Evolutionary conservation across 92 coral and sea anemone genomes (phyloP), one percentile per base, ranked within the genome.

Genomic region (Parazoanthus atlanticus): DNA sequence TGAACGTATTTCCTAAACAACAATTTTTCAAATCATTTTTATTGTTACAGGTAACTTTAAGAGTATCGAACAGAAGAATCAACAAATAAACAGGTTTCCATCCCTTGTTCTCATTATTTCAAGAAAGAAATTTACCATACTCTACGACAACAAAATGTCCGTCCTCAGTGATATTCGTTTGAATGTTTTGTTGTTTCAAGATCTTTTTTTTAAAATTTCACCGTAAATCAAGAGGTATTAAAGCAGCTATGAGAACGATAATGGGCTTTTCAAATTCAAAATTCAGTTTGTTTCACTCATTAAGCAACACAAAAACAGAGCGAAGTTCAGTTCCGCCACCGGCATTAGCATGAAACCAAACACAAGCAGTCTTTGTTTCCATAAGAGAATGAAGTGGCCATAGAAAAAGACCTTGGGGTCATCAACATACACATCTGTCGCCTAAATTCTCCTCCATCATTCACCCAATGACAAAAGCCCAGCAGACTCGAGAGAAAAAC

Each of bases 391-490:
- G n/a, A 80, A 54, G 70, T 80, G 31, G 67, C 87, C 29, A 49
- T 19, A 65, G 86, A 52, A 47, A 70, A 7, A 26, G 31, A 36
- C 87, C 32, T 31, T 71, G 26, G 79, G 40, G 66, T 23, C 29
- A 6, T 40, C 40, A 83, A 38, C 38, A 70, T 49, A 70, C 87
- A 84, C 87, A 70, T 84, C 87, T 84, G 87, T 67, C 78, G 40
- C 78, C 84, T 76, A 76, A 38, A 76, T 46, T 33, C 80, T 41
- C 28, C 9, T 32, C 28, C 19, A 25, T 43, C 87, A 46, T 71
- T 70, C 47, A 72, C 5, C 87, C 74, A 69, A 70, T 83, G 65
- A 84, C 87, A 70, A 84, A 84, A 32, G 87, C 21, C 33, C 87
- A 29, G 66, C 16, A 84, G 66, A 43, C 26, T 67, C 43, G 30